These are phyloP conservation scores for Sialia sialis DNA, from an alignment of 2,113 vertebrate species.

Conservation along the genomic window DNA sequence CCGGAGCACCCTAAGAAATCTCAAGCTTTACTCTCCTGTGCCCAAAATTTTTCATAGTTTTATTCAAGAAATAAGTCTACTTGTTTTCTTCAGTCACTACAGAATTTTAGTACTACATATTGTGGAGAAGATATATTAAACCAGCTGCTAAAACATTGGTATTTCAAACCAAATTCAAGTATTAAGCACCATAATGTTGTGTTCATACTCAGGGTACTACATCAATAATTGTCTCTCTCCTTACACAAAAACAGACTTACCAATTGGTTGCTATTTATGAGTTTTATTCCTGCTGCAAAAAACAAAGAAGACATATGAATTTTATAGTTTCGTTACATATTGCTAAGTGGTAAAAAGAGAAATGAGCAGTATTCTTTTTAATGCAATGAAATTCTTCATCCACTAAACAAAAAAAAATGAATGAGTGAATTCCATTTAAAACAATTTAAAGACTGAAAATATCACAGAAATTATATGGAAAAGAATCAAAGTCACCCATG, in stretches of 20 bases:
- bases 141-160: background rate
- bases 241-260: background rate
- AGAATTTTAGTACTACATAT: background rate
- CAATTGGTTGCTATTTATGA: background rate
- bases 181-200: background rate
- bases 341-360: background rate
- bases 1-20: background rate
- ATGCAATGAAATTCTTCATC: background rate
- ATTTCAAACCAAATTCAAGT: background rate
- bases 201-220: background rate
- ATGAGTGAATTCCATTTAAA: background rate
- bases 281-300: background rate
- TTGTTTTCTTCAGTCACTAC: background rate
- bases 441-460: background rate
- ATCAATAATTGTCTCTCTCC: background rate
- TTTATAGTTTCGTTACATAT: background rate
- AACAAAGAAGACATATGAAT: background rate
- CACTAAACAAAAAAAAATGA: background rate
- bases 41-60: background rate
- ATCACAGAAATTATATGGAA: background rate
- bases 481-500: background rate
- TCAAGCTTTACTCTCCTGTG: background rate
- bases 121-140: background rate
- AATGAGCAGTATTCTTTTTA: background rate
- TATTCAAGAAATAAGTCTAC: background rate